phyloP scores from a whole-genome alignment of 2,113 vertebrate genomes.

The Alethe castanea region DNA sequence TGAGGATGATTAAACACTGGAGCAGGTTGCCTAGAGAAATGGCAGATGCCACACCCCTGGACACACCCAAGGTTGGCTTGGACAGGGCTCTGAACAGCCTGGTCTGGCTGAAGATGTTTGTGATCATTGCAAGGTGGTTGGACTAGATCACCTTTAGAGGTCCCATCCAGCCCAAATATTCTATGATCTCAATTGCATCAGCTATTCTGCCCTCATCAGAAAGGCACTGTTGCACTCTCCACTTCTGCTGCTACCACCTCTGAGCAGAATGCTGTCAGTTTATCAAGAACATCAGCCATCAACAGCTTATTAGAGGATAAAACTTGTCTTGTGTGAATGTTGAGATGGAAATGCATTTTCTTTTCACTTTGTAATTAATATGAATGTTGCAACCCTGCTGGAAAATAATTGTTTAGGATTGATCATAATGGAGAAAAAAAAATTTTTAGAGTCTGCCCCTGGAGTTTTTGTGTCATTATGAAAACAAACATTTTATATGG shows the following conservation, averaged over 20 bases:
- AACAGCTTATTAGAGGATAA: neutral
- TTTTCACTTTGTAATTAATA: neutral
- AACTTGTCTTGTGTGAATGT: neutral
- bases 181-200: neutral
- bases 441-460: neutral
- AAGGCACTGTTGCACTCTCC: neutral
- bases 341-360: neutral
- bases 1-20: neutral
- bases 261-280: neutral
- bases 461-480: neutral
- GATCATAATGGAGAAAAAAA: neutral
- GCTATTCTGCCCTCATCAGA: neutral
- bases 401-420: neutral
- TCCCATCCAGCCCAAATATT: neutral
- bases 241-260: neutral
- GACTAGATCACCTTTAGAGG: neutral
- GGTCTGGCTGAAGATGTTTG: neutral
- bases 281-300: neutral
- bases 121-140: neutral
- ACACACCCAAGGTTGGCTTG: neutral
- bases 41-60: neutral
- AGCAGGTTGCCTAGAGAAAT: neutral
- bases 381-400: neutral
- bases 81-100: neutral
- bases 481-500: neutral